A percentile compares a stretch with the other conserved stretches of the same genome.
These are phyloP conservation scores for Trissolcus basalis DNA, from an alignment of 1,140 invertebrate species.

Conservation along the genomic window DNA sequence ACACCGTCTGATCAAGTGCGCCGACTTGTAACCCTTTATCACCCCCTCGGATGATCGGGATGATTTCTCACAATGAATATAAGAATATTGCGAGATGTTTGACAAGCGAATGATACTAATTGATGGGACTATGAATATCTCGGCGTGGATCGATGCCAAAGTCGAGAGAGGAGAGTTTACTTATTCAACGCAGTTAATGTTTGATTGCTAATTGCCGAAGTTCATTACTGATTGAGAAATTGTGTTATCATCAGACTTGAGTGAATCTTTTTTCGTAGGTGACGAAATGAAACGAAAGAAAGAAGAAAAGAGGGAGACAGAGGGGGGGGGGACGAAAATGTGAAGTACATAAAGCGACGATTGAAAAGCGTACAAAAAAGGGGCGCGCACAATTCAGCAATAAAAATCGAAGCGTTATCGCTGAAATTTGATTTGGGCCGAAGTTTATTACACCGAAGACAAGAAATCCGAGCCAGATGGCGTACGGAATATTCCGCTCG, in stretches of 20 bases:
- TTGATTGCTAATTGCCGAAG: background rate
- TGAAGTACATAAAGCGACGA: no score
- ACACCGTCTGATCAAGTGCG: background rate
- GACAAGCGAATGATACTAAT: no score
- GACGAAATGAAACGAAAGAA: no score
- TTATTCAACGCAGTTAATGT: background rate
- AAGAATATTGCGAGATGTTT: no score
- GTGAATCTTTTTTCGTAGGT: no score
- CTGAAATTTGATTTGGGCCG: background rate
- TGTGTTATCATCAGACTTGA: background rate
- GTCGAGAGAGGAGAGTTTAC: background rate
- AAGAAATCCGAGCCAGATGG: slow-evolving; percentile 20
- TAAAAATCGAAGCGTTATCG: background rate
- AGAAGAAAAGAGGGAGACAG: no score
- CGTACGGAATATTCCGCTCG: slow-evolving; percentile 8
- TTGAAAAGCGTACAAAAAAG: no score
- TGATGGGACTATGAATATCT: no score
- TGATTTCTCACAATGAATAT: no score
- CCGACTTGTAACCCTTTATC: slow-evolving; percentile 5
- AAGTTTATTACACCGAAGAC: slow-evolving; percentile 18
- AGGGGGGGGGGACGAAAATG: no score
- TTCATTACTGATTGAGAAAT: slow-evolving; percentile 11
- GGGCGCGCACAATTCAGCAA: no score
- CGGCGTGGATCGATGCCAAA: background rate
- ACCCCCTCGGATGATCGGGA: background rate